A percentile compares a stretch with the other conserved stretches of the same genome.
phyloP scores from a whole-genome alignment of 2,797 vertebrate species.

The Emys orbicularis region DNA sequence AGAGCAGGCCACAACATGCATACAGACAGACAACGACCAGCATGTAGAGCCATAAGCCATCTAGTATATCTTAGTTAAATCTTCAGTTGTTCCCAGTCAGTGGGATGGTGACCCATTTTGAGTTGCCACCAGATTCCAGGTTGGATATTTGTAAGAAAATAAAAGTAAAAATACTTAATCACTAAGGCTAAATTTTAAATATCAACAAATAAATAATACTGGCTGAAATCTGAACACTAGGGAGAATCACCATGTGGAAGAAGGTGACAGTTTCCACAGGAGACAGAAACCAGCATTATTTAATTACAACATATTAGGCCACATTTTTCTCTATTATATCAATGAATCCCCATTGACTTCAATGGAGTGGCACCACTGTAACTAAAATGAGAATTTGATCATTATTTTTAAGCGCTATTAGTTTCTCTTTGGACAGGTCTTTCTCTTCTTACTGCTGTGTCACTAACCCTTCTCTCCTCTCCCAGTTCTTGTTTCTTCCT shows the following conservation, averaged over 20 bases:
- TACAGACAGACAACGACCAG: fast-evolving
- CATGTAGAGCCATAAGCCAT: not conserved
- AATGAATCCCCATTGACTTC: constrained; percentile 4
- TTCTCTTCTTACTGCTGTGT: constrained; percentile 4
- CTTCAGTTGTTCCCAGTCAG: not conserved
- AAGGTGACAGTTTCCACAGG: not conserved
- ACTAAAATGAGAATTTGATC: constrained; percentile 33
- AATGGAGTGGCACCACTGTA: not conserved
- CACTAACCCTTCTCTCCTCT: constrained; percentile 25
- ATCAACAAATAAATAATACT: not conserved
- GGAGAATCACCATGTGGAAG: not conserved
- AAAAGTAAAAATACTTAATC: not conserved
- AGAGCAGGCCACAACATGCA: not conserved
- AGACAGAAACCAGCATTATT: not conserved
- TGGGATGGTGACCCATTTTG: not conserved
- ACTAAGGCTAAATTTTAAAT: not conserved
- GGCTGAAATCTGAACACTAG: not conserved
- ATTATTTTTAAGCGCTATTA: not conserved
- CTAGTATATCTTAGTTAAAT: not conserved
- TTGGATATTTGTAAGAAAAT: not conserved
- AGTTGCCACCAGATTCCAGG: not conserved
- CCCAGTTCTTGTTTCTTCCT: not conserved
- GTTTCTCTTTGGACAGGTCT: constrained; percentile 38
- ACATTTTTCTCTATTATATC: not conserved
- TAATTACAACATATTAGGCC: not conserved